Base-by-base conservation (phyloP, 2,113 vertebrate species). In the Eretmochelys imbricata region DNA sequence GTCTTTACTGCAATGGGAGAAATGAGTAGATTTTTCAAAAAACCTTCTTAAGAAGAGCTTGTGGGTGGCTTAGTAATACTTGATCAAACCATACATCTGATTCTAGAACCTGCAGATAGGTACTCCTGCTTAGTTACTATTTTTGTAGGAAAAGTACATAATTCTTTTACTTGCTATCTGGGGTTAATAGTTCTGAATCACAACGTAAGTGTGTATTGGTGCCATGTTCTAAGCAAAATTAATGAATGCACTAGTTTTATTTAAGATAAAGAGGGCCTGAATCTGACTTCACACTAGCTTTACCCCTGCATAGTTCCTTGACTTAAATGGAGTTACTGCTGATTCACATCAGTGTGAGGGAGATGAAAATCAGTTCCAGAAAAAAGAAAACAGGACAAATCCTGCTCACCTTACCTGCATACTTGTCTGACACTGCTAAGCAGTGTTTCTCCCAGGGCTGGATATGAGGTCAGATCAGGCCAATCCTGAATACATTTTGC, bases 381-480 rank as follows among this genome's bases (percentile, higher is more conserved):
- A 46, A 14, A 7, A 10, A 75, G 3, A 0, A 54, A 55, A 84
- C 19, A 69, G 80, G 69, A 51, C 5, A 86, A 88, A 89, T 76
- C 48, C 16, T 80, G 50, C 49, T 17, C 8, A 46, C 20, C 69
- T 80, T 82, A 65, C 13, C 48, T 89, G 17, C 11, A 42, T 0
- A n/a, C 4, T 93, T 90, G 84, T 65, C 75, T 85, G 69, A 38
- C 14, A 13, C 31, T 88, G 65, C 27, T 48, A 17, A 89, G 50
- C 50, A 89, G 57, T 42, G 53, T 48, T 76, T 57, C 72, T 54
- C 53, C 53, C 16, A 27, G 8, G 50, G 46, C 82, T 80, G 87
- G 54, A 62, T 91, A 29, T 62, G 84, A 75, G 93, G 95, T 97
- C 95, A 97, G 54, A 79, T 83, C 90, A 95, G 96, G 95, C 75